Evolutionary conservation across 2,113 vertebrate species (phyloP).

Genomic region (Pao palembangensis): DNA sequence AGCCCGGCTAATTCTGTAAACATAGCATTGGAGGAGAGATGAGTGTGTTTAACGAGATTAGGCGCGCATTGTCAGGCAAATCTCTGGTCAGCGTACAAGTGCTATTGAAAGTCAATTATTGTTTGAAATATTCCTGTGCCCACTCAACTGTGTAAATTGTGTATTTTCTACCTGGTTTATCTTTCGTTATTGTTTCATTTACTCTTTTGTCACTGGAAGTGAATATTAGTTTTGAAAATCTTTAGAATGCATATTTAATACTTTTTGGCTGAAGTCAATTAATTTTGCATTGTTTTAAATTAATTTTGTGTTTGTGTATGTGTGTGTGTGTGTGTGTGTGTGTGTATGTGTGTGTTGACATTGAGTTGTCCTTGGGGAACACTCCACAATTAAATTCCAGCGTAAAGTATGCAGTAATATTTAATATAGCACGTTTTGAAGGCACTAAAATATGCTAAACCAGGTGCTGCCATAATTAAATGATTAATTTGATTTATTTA

Average conservation of each 20-base stretch:
- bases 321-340: neutral
- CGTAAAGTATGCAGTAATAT: too few species aligned
- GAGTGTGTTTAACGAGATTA: slow-evolving; percentile 83
- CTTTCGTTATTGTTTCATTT: slow-evolving; percentile 31
- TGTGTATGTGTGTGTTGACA: too few species aligned
- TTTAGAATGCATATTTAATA: slow-evolving; percentile 6
- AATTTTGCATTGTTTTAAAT: neutral
- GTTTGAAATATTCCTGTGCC: slow-evolving; percentile 63
- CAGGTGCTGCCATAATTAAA: too few species aligned
- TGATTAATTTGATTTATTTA: too few species aligned
- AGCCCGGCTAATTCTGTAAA: slow-evolving; percentile 77
- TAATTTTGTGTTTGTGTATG: neutral
- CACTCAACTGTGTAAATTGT: slow-evolving; percentile 43
- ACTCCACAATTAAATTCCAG: too few species aligned
- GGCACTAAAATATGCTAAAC: too few species aligned
- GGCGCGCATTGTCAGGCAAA: slow-evolving; percentile 77
- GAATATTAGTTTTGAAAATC: neutral
- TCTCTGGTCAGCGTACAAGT: slow-evolving; percentile 75
- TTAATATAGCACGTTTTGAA: too few species aligned
- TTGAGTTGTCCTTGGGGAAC: too few species aligned
- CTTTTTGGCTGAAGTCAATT: slow-evolving; percentile 2
- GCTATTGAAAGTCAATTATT: slow-evolving; percentile 73
- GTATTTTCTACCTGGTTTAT: slow-evolving; percentile 30
- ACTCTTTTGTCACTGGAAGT: slow-evolving; percentile 14
- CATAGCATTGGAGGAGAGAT: slow-evolving; percentile 74